Conservation (phyloP, 1,140 invertebrate species). For the Philopotamus ludificatus region DNA sequence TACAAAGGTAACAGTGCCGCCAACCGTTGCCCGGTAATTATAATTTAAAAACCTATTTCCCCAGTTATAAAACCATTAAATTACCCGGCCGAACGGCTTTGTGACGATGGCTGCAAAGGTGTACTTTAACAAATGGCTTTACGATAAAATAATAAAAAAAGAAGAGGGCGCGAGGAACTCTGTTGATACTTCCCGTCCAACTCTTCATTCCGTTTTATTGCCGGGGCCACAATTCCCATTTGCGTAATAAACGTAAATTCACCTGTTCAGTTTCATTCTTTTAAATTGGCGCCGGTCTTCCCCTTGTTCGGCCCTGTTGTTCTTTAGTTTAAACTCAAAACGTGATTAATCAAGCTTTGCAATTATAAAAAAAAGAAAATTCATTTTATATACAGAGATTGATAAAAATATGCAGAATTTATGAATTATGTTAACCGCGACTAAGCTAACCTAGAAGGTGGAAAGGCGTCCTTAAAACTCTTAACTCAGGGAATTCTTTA, state of each 20-base stretch:
- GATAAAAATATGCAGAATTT: too few relatives aligned
- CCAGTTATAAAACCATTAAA: constrained; percentile 24
- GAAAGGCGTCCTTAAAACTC: too few relatives aligned
- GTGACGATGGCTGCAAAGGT: constrained; percentile 19
- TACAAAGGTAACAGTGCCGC: constrained; percentile 18
- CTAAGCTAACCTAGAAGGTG: too few relatives aligned
- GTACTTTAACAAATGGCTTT: constrained; percentile 19
- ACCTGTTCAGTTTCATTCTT: background rate
- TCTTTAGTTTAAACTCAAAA: too few relatives aligned
- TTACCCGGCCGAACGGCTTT: constrained; percentile 12
- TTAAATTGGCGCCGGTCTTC: background rate
- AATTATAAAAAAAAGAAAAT: too few relatives aligned
- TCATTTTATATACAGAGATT: too few relatives aligned
- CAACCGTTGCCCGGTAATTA: constrained; percentile 15
- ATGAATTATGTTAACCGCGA: too few relatives aligned
- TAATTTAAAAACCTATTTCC: constrained; percentile 28
- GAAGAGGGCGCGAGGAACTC: background rate
- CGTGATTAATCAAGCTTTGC: too few relatives aligned
- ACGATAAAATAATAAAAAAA: constrained; percentile 18
- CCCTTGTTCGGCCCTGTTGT: too few relatives aligned
- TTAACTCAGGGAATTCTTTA: too few relatives aligned
- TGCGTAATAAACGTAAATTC: background rate
- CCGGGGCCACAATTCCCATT: background rate
- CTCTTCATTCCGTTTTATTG: constrained; percentile 24
- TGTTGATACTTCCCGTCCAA: constrained; percentile 17